A percentile compares a stretch with the other conserved stretches of the same genome.
Conservation (phyloP, 2,888 invertebrate genomes). For the Drosophila greeni region DNA sequence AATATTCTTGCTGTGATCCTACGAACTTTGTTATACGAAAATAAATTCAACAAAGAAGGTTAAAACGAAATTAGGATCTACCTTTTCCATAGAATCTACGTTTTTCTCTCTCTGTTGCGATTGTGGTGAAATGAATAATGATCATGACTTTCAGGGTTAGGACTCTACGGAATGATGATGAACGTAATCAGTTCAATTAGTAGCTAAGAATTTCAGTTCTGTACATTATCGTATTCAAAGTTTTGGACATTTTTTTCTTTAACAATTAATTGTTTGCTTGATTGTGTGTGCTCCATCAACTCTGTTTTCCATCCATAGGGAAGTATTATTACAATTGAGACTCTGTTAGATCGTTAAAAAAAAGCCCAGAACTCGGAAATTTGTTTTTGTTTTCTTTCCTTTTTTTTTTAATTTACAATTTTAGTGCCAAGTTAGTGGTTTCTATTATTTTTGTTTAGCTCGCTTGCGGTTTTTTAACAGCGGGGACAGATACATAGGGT, state of each 20-base stretch:
- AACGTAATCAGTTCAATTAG: conserved; percentile 61
- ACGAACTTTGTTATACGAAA: not conserved
- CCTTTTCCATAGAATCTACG: not conserved
- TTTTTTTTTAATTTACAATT: conserved; percentile 23
- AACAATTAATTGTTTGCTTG: conserved; percentile 12
- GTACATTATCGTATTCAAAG: conserved; percentile 79
- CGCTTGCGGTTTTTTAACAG: conserved; percentile 52
- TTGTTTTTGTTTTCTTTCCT: conserved; percentile 69
- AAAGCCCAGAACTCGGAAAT: conserved; percentile 78
- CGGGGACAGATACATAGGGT: conserved; percentile 44
- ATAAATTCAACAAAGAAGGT: not conserved
- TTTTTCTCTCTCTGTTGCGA: conserved; percentile 2
- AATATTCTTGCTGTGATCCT: not conserved
- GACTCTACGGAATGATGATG: conserved; percentile 55
- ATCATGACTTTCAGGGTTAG: conserved; percentile 19
- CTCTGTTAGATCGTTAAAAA: conserved; percentile 42
- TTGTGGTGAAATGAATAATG: conserved; percentile 12
- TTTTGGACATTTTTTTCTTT: conserved; percentile 77
- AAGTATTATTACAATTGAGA: conserved; percentile 24
- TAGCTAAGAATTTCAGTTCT: conserved; percentile 61
- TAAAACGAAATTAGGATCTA: not conserved
- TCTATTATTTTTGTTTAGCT: conserved; percentile 30
- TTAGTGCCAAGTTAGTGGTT: conserved; percentile 46
- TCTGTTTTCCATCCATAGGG: conserved; percentile 32
- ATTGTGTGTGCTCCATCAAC: conserved; percentile 16